These are phyloP conservation scores for Aquatica leii DNA, from an alignment of 2,888 invertebrate genomes.

Conservation along the genomic window DNA sequence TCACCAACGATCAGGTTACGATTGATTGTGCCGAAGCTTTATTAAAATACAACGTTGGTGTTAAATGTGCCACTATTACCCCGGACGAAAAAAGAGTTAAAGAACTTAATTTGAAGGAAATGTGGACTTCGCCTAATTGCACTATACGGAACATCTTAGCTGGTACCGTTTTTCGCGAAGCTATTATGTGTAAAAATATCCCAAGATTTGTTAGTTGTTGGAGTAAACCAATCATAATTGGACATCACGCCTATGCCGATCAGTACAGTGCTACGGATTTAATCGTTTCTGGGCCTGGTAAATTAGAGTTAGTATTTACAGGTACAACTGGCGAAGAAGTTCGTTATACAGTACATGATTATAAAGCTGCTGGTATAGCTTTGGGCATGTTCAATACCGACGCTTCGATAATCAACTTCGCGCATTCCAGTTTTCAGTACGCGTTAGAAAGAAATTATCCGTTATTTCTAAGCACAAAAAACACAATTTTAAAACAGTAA, in stretches of 20 bases:
- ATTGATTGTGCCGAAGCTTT: conserved; percentile 96
- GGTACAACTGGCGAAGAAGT: conserved; percentile 72
- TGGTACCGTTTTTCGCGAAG: conserved; percentile 82
- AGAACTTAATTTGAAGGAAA: conserved; percentile 86
- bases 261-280: conserved; percentile 98
- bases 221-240: conserved; percentile 97
- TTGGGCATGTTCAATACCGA: conserved; percentile 98
- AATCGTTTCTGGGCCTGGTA: conserved; percentile 90
- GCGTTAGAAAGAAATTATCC: conserved; percentile 88
- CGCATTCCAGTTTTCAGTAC: conserved; percentile 92
- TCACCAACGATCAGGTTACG: conserved; percentile 94
- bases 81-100: conserved; percentile 96
- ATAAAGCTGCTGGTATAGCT: conserved; percentile 88
- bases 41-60: conserved; percentile 96
- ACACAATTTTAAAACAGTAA: conserved; percentile 89
- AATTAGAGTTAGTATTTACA: conserved; percentile 83
- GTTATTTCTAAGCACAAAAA: conserved; percentile 94
- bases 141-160: conserved; percentile 89
- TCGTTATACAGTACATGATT: conserved; percentile 82
- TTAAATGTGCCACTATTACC: conserved; percentile 98
- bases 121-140: conserved; percentile 93
- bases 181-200: conserved; percentile 91
- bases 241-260: conserved; percentile 98
- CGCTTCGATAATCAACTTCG: conserved; percentile 91
- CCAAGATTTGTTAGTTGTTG: conserved; percentile 94